A percentile compares a stretch with the other conserved stretches of the same genome.
Evolutionary conservation across 2,888 invertebrate species (phyloP).

Genomic region (Pyrrhia umbra): DNA sequence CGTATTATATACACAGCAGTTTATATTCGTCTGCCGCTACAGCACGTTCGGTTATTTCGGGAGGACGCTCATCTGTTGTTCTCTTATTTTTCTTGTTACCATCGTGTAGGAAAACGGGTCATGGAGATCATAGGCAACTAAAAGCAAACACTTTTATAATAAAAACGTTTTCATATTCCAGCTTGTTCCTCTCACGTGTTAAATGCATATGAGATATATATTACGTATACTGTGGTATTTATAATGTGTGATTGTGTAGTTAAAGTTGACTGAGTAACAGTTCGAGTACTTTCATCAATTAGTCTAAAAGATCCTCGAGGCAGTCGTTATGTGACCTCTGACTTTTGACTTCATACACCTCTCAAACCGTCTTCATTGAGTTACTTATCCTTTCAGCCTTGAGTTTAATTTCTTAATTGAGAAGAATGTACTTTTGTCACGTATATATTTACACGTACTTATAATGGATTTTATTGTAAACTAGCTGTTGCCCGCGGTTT

Average conservation of each 20-base stretch:
- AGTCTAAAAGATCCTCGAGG: slow-evolving; percentile 48
- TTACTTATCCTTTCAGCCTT: slow-evolving; percentile 69
- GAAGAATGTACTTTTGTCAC: slow-evolving; percentile 43
- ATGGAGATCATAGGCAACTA: slow-evolving; percentile 64
- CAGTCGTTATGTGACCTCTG: slow-evolving; percentile 71
- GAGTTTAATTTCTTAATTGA: slow-evolving; percentile 63
- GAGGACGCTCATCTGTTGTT: slow-evolving; percentile 80
- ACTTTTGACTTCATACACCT: slow-evolving; percentile 73
- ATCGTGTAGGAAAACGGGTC: slow-evolving; percentile 75
- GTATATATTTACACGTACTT: slow-evolving; percentile 1
- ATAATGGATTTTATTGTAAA: neutral
- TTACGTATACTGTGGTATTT: too few relatives aligned
- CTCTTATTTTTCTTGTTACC: slow-evolving; percentile 77
- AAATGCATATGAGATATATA: neutral
- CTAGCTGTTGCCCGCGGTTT: too few relatives aligned
- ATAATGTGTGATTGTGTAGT: neutral
- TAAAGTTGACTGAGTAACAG: neutral
- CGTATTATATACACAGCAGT: slow-evolving; percentile 71
- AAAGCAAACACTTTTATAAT: slow-evolving; percentile 59
- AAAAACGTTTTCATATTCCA: slow-evolving; percentile 54
- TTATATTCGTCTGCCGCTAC: slow-evolving; percentile 79
- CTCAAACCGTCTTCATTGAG: slow-evolving; percentile 69
- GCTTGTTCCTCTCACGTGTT: slow-evolving; percentile 8
- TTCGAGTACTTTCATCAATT: slow-evolving; percentile 58
- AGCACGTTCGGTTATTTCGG: slow-evolving; percentile 80